These are phyloP conservation scores for Heterodera carotae DNA, from an alignment of 1,140 invertebrate species.

Conservation along the genomic window DNA sequence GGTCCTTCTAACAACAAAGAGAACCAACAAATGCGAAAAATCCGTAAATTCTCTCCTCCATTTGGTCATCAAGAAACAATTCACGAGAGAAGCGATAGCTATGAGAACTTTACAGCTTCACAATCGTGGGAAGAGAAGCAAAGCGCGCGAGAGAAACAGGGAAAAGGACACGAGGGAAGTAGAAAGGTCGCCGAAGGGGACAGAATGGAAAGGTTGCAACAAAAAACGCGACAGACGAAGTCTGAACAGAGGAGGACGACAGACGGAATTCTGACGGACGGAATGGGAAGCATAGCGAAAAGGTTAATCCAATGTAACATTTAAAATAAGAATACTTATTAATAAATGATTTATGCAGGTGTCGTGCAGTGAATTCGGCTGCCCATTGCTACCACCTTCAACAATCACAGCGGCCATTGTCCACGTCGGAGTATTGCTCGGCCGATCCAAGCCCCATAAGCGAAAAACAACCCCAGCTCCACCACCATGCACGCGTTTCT, in stretches of 20 bases:
- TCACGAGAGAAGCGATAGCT: constrained; percentile 6
- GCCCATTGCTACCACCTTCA: background rate
- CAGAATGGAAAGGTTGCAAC: background rate
- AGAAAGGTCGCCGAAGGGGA: background rate
- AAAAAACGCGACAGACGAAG: background rate
- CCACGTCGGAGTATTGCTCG: constrained; percentile 1
- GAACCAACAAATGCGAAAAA: background rate
- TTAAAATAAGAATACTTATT: no score
- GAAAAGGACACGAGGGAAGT: background rate
- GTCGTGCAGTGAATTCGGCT: background rate
- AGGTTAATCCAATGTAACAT: background rate
- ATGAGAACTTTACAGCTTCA: background rate
- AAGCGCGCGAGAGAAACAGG: background rate
- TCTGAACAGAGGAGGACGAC: background rate
- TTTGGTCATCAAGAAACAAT: background rate
- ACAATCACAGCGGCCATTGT: background rate
- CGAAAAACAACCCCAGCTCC: background rate
- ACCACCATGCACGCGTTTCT: background rate
- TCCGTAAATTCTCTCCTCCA: constrained; percentile 4
- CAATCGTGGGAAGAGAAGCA: background rate
- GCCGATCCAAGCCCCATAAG: constrained; percentile 1
- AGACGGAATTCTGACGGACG: background rate
- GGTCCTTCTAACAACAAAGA: background rate
- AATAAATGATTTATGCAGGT: no score
- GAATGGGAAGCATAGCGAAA: background rate